Evolutionary conservation across 1,140 invertebrate species (phyloP).

Genomic region (Sitobion miscanthi): DNA sequence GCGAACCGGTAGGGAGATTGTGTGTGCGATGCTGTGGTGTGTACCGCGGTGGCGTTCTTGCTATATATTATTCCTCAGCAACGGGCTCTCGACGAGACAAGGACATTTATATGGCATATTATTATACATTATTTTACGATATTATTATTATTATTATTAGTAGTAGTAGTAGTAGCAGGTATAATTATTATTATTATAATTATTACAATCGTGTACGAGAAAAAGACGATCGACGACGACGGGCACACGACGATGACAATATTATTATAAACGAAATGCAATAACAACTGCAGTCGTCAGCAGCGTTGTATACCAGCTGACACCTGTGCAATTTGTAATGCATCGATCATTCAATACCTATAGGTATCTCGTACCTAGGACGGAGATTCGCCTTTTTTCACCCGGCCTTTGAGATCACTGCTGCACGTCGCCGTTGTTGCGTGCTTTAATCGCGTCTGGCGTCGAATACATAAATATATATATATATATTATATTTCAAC

Average conservation of each 20-base stretch:
- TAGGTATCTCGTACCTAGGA: too few species aligned
- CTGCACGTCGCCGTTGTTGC: too few species aligned
- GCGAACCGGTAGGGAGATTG: constrained; percentile 44
- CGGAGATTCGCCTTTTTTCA: not conserved
- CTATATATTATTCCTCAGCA: not conserved
- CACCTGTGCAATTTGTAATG: not conserved
- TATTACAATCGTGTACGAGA: not conserved
- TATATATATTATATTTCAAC: not conserved
- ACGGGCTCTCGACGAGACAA: not conserved
- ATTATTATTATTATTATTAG: not conserved
- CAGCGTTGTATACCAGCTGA: not conserved
- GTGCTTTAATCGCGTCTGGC: not conserved
- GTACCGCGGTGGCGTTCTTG: not conserved
- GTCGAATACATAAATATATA: not conserved
- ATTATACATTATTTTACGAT: not conserved
- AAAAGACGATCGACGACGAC: not conserved
- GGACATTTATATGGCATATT: not conserved
- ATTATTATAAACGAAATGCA: too few species aligned
- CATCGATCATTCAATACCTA: not conserved
- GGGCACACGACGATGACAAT: too few species aligned
- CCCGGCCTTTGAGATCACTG: not conserved
- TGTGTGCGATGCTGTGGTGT: not conserved
- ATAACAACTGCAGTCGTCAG: not conserved
- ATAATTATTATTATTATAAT: too few species aligned
- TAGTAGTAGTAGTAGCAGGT: not conserved